Conservation (phyloP, 2,797 vertebrate genomes). For the Cossypha dichroa region DNA sequence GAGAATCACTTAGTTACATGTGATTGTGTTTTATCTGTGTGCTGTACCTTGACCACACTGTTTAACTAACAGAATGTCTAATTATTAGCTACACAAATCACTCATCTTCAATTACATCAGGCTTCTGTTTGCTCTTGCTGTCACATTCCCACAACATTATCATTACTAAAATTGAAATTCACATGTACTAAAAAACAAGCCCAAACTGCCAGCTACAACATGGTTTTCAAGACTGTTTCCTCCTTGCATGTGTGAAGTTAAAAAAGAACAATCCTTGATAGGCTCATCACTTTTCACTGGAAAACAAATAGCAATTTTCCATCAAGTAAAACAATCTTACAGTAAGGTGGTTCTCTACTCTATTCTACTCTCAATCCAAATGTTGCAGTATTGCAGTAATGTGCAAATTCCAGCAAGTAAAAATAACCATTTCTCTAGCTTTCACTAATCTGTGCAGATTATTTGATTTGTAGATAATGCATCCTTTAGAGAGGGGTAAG, state of each 20-base stretch:
- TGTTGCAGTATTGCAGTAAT: neutral
- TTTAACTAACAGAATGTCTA: neutral
- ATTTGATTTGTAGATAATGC: neutral
- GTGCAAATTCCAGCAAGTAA: neutral
- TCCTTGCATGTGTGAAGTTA: neutral
- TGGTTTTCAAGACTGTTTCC: neutral
- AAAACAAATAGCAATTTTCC: neutral
- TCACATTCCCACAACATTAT: neutral
- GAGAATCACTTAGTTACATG: neutral
- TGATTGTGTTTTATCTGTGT: neutral
- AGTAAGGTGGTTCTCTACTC: neutral
- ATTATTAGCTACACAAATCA: constrained; percentile 24
- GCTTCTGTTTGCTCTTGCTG: constrained; percentile 1
- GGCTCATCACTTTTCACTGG: neutral
- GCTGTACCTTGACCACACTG: neutral
- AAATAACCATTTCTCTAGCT: neutral
- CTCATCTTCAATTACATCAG: neutral
- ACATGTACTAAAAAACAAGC: neutral
- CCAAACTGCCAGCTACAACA: neutral
- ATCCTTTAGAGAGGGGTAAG: neutral
- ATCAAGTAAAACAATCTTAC: neutral
- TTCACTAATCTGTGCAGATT: neutral
- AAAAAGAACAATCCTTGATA: neutral
- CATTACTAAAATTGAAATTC: neutral
- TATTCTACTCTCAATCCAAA: neutral